Percentiles rank a stretch among this genome's conserved stretches.
Evolutionary conservation across 2,113 vertebrate species (phyloP).

Genomic region (Cynocephalus volans): DNA sequence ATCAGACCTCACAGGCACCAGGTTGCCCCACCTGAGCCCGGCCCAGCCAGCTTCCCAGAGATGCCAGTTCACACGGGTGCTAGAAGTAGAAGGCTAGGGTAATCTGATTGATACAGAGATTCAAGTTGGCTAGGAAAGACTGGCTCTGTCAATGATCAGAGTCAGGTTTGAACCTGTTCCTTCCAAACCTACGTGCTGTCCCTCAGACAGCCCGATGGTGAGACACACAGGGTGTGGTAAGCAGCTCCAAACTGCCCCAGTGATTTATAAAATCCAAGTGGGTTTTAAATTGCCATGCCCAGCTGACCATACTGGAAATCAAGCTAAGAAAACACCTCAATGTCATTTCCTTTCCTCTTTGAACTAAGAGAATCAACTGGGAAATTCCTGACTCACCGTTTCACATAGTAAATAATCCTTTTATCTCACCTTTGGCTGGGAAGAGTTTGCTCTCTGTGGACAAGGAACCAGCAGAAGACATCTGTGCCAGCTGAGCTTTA

Average conservation of each 20-base stretch:
- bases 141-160: neutral
- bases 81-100: neutral
- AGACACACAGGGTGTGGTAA: neutral
- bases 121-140: neutral
- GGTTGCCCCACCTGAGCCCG: neutral
- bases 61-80: constrained; percentile 32
- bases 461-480: neutral
- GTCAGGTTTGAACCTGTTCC: constrained; percentile 74
- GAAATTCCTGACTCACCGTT: neutral
- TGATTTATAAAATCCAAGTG: neutral
- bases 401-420: neutral
- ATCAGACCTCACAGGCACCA: neutral
- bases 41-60: neutral
- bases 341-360: neutral
- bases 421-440: neutral
- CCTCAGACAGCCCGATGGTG: neutral
- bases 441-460: neutral
- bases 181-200: constrained; percentile 64
- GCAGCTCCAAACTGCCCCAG: neutral
- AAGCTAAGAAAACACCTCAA: neutral
- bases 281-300: neutral
- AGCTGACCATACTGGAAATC: neutral
- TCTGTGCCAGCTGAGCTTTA: neutral
- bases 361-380: neutral
- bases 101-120: constrained; percentile 14